Evolutionary conservation across 2,888 invertebrate genomes (phyloP), one percentile per base, ranked within the genome.

Genomic region (Drosophila neonasuta): DNA sequence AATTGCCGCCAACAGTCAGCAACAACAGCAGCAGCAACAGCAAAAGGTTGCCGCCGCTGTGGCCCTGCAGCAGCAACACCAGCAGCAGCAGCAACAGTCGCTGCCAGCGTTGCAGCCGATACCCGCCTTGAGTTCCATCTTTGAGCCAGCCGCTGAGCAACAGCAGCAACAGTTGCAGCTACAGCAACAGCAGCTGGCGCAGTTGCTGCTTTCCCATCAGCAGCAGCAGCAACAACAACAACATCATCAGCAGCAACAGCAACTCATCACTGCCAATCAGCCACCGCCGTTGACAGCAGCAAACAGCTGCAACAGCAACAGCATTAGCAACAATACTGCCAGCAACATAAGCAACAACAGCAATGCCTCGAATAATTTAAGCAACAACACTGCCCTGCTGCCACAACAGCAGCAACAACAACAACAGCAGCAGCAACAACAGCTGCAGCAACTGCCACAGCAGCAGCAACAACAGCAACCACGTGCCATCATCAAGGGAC

Each of bases 61-160:
- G 86, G 36, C 82, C 1, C 72, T 76, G 0, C 74, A 74, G 1
- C 72, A 68, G 0, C 76, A 74, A 0, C 74, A 36, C 4, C 36
- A 36, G 4, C 39, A 39, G 50, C 68, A 74, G 0, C 76, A 72
- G 0, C 80, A 80, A 17, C 79, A 83, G 24, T 65, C 72, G 67
- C 71, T 90, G 74, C 91, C 90, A 2, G 90, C 91, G 3, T 70
- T 91, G 52, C 91, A 91, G 50, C 91, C 91, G 0, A 88, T 91
- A 52, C 90, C 90, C 15, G 90, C 88, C 36, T 64, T 90, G 56
- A 90, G 90, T 72, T 90, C 90, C 9, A 90, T 90, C 24, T 90
- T 89, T 58, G 87, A 88, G 73, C 88, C 65, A 55, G 74, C 69
- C 61, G 52, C 58, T 1, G 80, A 80, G 42, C 85, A 82, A 34